Evolutionary conservation across 2,888 invertebrate genomes (phyloP), one percentile per base, ranked within the genome.

Genomic region (Platycheirus albimanus): DNA sequence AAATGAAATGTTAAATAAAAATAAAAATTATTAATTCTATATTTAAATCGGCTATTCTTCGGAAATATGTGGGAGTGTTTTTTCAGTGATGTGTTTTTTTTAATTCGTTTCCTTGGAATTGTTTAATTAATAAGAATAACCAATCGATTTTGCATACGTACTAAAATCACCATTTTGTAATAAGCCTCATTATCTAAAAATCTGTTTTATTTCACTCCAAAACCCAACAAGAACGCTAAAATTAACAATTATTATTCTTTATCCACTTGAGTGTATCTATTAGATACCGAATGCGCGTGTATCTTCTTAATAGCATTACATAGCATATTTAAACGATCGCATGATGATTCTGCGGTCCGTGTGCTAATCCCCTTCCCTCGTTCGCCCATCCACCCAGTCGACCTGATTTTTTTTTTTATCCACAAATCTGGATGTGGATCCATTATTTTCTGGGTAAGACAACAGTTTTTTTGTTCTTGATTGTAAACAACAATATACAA

Each of bases 391-490:
- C n/a, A 7, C 4, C 24, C 13, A 19, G 10, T 52, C 63, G 72
- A 64, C 54, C 71, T 72, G 52, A 52, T 51, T 61, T 51, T 71
- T 71, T 51, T 71, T 51, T 71, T 71, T 72, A 72, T 64, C 72
- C 63, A 63, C 72, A 63, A 72, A 64, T 64, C 63, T 72, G 45
- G 63, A 72, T 64, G 63, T 33, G 63, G 28, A 54, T 36, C 52
- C 63, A 72, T 64, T 72, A 28, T 13, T 63, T 63, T 64, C 52
- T 47, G 52, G 24, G 45, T 45, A 61, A 61, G 52, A 52, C 43
- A 63, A 64, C 63, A 33, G 20, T 28, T 41, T 58, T 11, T 58
- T 41, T 36, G 8, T 28, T 51, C 33, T 61, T 47, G 33, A 54
- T 36, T 63, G 52, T 54, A 72, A 49, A 72, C 49, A 61, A 58